phyloP scores from a whole-genome alignment of 2,113 vertebrate species.

The Sebastes schlegelii region DNA sequence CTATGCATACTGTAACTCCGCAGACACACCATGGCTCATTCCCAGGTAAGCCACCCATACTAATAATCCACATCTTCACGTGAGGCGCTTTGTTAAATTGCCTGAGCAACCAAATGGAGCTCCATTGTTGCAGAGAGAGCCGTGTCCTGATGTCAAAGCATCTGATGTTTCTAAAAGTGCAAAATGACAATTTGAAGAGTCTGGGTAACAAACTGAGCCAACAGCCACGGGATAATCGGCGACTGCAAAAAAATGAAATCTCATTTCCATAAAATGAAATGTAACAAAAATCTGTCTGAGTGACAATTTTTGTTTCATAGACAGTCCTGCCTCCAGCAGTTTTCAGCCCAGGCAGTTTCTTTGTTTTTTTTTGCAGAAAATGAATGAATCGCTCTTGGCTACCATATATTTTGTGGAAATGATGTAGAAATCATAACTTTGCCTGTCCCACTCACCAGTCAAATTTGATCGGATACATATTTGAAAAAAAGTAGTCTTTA shows the following conservation, averaged over 20 bases:
- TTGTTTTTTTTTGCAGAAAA: constrained; percentile 34
- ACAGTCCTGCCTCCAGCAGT: constrained; percentile 37
- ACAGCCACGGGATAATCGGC: constrained; percentile 38
- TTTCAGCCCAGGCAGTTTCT: constrained; percentile 31
- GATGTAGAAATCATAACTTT: constrained; percentile 44
- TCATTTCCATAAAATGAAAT: constrained; percentile 70
- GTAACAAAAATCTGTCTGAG: constrained; percentile 48
- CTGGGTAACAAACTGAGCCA: constrained; percentile 50
- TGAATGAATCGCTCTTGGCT: constrained; percentile 34
- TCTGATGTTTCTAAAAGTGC: too few species aligned
- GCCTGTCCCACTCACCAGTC: neutral
- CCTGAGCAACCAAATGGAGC: neutral
- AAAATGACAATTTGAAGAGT: neutral
- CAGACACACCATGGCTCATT: constrained; percentile 37
- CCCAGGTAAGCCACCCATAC: constrained; percentile 31
- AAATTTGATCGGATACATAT: constrained; percentile 29
- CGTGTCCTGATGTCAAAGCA: too few species aligned
- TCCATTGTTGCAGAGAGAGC: too few species aligned
- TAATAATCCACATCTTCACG: constrained; percentile 18
- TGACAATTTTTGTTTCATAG: constrained; percentile 45
- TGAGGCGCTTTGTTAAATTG: constrained; percentile 35
- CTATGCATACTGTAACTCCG: constrained; percentile 15
- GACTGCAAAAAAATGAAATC: constrained; percentile 48
- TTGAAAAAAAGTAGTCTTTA: constrained; percentile 6
- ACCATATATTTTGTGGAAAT: constrained; percentile 16